Base-by-base conservation (phyloP, 2,888 invertebrate genomes). In the Dendrolimus pini region DNA sequence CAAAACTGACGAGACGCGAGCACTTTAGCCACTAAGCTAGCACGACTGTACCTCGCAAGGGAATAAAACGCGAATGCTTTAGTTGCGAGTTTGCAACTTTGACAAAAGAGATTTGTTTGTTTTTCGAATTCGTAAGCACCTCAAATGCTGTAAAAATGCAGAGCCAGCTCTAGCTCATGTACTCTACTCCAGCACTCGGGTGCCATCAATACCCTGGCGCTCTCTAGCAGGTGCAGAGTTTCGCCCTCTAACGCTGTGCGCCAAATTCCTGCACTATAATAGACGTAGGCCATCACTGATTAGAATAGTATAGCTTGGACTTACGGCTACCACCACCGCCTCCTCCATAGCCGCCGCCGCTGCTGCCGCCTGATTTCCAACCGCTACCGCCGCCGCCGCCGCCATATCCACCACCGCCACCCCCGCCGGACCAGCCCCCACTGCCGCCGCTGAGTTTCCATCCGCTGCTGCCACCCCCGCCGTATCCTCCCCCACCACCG, bases 331-430 rank as follows among this genome's bases (percentile, higher is more conserved):
- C 71, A 55, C 70, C 65, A 60, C 66, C 61, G 57, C 70, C 63
- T 55, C 75, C 69, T 64, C 80, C 77, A 62, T 78, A 69, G 56
- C 76, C 70, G 55, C 75, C 69, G 65, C 80, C 68, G 52, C 74
- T 62, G 57, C 77, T 71, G 58, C 77, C 74, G 55, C 70, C 67
- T 42, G 65, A 63, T 53, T 61, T 57, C 52, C 64, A 58, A n/a
- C 65, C 61, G 14, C 65, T 59, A 56, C 70, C 63, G 41, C 70
- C 62, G 41, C 70, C 62, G 63, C 73, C 68, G 63, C 74, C 68
- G 59, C 70, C 64, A 58, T 67, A 61, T 42, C 76, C 71, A 18
- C 74, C 68, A 47, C 74, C 64, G 42, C 75, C 71, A 41, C 75
- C 71, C 52, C 75, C 75, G 54, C 73, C 63, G 42, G 66, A 62